Base-by-base conservation (phyloP, 2,888 invertebrate genomes). In the Drosophila longiperda region DNA sequence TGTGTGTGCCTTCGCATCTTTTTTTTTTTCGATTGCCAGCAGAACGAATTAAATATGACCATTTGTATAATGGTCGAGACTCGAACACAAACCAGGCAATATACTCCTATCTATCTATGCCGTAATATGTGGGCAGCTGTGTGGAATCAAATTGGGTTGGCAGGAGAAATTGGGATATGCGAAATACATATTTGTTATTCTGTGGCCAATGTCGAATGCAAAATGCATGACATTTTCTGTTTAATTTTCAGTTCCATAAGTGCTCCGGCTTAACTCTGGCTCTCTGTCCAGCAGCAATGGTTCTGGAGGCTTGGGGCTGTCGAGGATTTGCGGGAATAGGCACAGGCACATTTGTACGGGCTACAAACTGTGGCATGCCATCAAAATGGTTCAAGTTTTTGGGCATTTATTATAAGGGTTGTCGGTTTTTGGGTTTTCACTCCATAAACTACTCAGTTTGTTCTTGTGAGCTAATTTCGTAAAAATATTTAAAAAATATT, bases 21-120 rank as follows among this genome's bases (percentile, higher is more conserved):
- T 65, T 74, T 65, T 74, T 23, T 64, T 49, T 77, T 74, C 83
- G 82, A 83, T 90, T 80, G 87, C 85, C 80, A 81, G 89, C 90
- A 86, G 83, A 90, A 83, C 91, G 89, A 89, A 89, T 91, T 87
- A 85, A 82, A 89, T 91, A 89, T 87, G 91, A 82, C 83, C 83
- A 91, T 91, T 89, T 89, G 90, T 85, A 77, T 89, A 88, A 89
- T 87, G 75, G 76, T 57, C 77, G 50, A 71, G 72, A 79, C 72
- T 82, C 67, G 62, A 70, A 50, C 48, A 62, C 29, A 42, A 55
- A 38, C 64, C 48, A 57, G 57, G 54, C 75, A 61, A 63, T 26
- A 23, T 61, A 55, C 67, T 72, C 65, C 49, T 59, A 49, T 73
- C 67, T 66, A 52, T 66, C 67, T 64, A 52, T 55, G 61, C 61